Base-by-base conservation (phyloP, 2,888 invertebrate genomes). In the Aspidapion aeneum region DNA sequence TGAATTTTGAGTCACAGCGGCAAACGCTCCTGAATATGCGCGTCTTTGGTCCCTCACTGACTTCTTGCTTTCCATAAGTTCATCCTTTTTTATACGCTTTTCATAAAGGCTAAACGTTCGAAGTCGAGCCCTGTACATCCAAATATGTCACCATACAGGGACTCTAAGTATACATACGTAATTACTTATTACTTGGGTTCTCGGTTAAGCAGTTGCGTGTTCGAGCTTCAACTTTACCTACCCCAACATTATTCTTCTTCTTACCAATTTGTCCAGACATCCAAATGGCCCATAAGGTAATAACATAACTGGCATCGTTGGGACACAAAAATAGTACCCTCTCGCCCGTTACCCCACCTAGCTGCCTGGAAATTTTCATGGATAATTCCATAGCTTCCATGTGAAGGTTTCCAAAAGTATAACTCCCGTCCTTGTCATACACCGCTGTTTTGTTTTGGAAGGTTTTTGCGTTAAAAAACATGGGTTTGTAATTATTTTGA, bases 251-350 rank as follows among this genome's bases (percentile, higher is more conserved):
- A 35, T 35, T 35, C 12, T 35, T 12, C 18, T 59, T 69, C 79
- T 78, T 79, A 90, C 91, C 90, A 66, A 92, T 88, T 76, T 94
- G 91, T 0, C 93, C 94, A 1, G 89, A 86, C 84, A 94, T 90
- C 95, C 95, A 96, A 71, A 90, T 89, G 0, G 91, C 93, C 92
- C 93, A 94, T 73, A 91, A 88, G 0, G 89, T 86, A 51, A 93
- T 85, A 9, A 94, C 85, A 77, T 93, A 93, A 16, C 88, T 85
- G 0, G 89, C 88, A 78, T 93, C 89, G 74, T 92, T 93, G 7
- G 89, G 87, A 77, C 92, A 90, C 71, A 95, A 81, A 75, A 91
- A 90, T 0, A 89, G 85, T 50, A 93, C 85, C 57, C 90, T 84
- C 62, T 85, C 84, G 66, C 85, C 85, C 0, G 83, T 82, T 62